A percentile compares a stretch with the other conserved stretches of the same genome.
These are phyloP conservation scores for Ambastaia sidthimunki DNA, from an alignment of 2,797 vertebrate species.

Conservation along the genomic window DNA sequence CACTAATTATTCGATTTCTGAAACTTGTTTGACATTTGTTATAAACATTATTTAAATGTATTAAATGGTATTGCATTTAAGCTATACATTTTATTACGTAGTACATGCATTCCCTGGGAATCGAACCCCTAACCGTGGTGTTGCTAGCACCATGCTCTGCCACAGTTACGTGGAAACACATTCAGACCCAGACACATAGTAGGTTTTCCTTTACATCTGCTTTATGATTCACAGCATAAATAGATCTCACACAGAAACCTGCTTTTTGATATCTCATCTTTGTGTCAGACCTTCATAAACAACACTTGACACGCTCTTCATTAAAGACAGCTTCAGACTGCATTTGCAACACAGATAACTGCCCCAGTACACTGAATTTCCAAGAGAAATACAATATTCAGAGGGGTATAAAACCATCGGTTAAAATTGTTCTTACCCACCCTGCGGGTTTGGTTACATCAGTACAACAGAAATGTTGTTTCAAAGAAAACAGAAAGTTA, in stretches of 20 bases:
- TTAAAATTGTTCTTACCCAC: not conserved
- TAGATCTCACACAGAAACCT: conserved; percentile 1
- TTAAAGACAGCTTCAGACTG: conserved; percentile 35
- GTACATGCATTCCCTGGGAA: too few relatives aligned
- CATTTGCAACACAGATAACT: not conserved
- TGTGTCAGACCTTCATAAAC: conserved; percentile 23
- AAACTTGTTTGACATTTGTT: too few relatives aligned
- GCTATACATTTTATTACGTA: too few relatives aligned
- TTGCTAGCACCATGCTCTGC: too few relatives aligned
- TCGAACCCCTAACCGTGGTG: too few relatives aligned
- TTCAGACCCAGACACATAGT: not conserved
- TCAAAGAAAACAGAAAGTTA: not conserved
- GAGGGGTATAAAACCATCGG: not conserved
- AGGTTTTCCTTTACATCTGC: not conserved
- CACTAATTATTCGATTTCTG: too few relatives aligned
- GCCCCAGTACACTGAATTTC: not conserved
- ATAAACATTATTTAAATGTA: too few relatives aligned
- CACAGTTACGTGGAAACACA: too few relatives aligned
- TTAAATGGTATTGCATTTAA: too few relatives aligned
- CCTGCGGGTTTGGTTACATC: too few relatives aligned
- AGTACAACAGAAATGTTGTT: not conserved
- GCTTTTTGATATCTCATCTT: conserved; percentile 32
- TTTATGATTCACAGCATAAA: conserved; percentile 25
- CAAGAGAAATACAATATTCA: not conserved
- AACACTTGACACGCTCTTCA: conserved; percentile 36